Evolutionary conservation across 2,797 vertebrate species (phyloP), one percentile per base, ranked within the genome.

Genomic region (Hypotaenidia philippensis): DNA sequence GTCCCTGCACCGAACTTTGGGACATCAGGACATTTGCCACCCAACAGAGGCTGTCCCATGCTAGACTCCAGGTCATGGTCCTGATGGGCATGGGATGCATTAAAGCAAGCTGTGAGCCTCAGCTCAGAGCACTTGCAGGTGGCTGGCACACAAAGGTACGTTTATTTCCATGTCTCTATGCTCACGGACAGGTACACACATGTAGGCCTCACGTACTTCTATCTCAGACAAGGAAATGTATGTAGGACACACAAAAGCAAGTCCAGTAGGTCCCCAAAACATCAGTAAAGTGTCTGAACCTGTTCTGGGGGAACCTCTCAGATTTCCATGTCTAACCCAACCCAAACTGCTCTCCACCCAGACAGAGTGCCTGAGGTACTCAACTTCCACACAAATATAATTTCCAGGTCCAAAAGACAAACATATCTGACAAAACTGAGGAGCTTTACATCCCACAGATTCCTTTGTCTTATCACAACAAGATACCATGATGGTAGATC

Each of bases 401-500:
- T 53, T 85, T 69, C 27, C 59, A 76, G 9, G 38, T 69, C 45
- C 59, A 45, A 53, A 82, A 38, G 22, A 31, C 26, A 53, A 38
- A 16, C 13, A 19, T 6, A 17, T 53, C 31, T 52, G 20, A 74
- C 44, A 32, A 64, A 75, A 53, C 27, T 31, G 23, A 9, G n/a
- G 9, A 57, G 10, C 19, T 68, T 75, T 25, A 4, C 6, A 18
- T 27, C 14, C 63, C 40, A 25, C 49, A 68, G 41, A 78, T 47
- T 29, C 12, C 15, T 0, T 6, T 25, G 40, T 41, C 18, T 47
- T 20, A 34, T 19, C 19, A 44, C 41, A 16, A 44, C 41, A 40
- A 13, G 47, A 52, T 80, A 2, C 45, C 3, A 1, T 45, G 44
- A 6, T 0, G 2, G 70, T 16, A 9, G 18, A 0, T 4, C 0